phyloP scores from a whole-genome alignment of 2,797 vertebrate genomes.

The Scyliorhinus canicula region DNA sequence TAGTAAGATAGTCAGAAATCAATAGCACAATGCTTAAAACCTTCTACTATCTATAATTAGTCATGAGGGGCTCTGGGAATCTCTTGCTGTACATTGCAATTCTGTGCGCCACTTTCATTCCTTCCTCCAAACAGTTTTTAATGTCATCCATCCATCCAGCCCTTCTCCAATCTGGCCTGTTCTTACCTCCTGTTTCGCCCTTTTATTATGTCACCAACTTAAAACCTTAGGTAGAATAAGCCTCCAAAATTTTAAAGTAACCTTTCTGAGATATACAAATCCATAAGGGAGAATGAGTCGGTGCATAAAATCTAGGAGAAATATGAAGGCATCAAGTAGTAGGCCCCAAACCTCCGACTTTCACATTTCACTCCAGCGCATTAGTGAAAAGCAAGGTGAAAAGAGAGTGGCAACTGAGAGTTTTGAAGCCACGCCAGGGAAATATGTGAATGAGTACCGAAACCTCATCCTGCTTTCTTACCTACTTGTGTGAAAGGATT shows the following conservation, averaged over 20 bases:
- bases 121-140: neutral
- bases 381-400: too few species aligned
- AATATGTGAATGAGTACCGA: too few species aligned
- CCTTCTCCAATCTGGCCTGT: neutral
- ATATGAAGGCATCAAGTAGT: too few species aligned
- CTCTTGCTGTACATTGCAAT: neutral
- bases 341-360: too few species aligned
- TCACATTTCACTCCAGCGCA: too few species aligned
- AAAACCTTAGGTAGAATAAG: neutral
- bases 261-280: neutral
- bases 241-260: neutral
- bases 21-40: neutral
- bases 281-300: neutral
- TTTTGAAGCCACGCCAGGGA: too few species aligned
- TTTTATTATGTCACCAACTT: neutral
- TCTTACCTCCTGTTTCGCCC: neutral
- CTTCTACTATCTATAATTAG: neutral
- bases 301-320: too few species aligned
- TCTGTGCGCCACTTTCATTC: neutral
- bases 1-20: neutral
- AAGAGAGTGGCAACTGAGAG: too few species aligned
- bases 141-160: neutral
- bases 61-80: neutral
- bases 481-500: too few species aligned
- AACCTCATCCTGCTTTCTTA: too few species aligned